Percentiles rank a stretch among this genome's conserved stretches.
Conservation (phyloP, 2,888 invertebrate species). For the Drosophila prostipennis region DNA sequence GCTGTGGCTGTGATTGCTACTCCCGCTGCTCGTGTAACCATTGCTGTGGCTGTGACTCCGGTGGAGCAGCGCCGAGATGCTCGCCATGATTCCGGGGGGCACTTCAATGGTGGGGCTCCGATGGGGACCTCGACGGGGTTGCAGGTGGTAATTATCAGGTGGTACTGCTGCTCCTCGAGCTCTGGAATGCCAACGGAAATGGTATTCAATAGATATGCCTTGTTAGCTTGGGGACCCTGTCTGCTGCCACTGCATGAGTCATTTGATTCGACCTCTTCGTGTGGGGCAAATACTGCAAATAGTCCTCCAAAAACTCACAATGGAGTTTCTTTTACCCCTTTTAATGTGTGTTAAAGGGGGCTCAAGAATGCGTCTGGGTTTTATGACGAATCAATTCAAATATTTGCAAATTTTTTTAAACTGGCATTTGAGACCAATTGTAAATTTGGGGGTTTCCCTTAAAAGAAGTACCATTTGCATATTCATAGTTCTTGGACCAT, state of each 20-base stretch:
- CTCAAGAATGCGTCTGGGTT: not conserved
- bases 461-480: not conserved
- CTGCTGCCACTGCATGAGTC: conserved; percentile 27
- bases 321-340: conserved; percentile 7
- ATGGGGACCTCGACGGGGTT: not conserved
- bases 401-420: not conserved
- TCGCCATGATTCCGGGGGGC: conserved; percentile 57
- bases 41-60: conserved; percentile 63
- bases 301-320: conserved; percentile 3
- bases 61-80: conserved; percentile 71
- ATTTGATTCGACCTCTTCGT: conserved; percentile 9
- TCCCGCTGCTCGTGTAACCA: conserved; percentile 69
- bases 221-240: conserved; percentile 42
- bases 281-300: conserved; percentile 2
- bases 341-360: not conserved
- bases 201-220: conserved; percentile 70
- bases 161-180: conserved; percentile 28
- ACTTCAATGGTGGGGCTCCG: conserved; percentile 5
- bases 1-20: conserved; percentile 57
- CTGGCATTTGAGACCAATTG: not conserved
- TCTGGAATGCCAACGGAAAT: conserved; percentile 69
- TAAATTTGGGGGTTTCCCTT: conserved; percentile 10
- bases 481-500: no score
- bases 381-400: conserved; percentile 1
- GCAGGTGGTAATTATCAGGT: conserved; percentile 50